Percentiles rank a stretch among this genome's conserved stretches.
Conservation (phyloP, 2,113 vertebrate species). For the Carlito syrichta region DNA sequence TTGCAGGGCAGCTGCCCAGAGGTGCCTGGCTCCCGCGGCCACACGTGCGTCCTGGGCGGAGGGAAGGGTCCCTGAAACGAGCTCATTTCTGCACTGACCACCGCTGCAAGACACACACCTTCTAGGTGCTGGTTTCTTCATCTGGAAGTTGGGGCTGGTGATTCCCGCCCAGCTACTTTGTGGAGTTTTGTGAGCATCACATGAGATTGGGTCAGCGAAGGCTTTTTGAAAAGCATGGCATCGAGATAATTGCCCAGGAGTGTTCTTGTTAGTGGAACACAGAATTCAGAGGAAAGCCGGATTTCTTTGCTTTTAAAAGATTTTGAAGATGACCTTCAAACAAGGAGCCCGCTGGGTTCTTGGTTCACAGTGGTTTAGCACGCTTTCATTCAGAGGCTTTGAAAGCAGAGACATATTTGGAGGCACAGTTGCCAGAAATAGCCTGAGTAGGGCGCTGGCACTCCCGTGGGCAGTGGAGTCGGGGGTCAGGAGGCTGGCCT, state of each 20-base stretch:
- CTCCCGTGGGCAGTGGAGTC: neutral
- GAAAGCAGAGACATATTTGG: conserved; percentile 44
- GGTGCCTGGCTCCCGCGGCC: too few species aligned
- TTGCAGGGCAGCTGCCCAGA: neutral
- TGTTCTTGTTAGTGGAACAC: neutral
- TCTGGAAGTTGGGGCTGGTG: neutral
- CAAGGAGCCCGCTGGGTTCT: neutral
- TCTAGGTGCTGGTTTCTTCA: neutral
- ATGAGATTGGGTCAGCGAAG: neutral
- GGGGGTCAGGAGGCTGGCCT: neutral
- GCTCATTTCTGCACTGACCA: neutral
- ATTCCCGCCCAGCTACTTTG: neutral
- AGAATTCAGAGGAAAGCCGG: neutral
- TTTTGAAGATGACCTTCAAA: conserved; percentile 49
- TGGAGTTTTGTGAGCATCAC: neutral
- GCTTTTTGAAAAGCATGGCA: neutral
- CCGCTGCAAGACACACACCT: neutral
- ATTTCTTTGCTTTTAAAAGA: conserved; percentile 11
- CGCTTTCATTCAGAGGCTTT: neutral
- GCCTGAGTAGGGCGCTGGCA: neutral
- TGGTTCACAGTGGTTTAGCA: neutral
- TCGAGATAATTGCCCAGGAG: neutral
- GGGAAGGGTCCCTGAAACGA: neutral
- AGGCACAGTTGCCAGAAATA: conserved; percentile 45
- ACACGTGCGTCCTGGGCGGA: neutral